Base-by-base conservation (phyloP, 1,140 invertebrate genomes). In the Drosophila sucinea region DNA sequence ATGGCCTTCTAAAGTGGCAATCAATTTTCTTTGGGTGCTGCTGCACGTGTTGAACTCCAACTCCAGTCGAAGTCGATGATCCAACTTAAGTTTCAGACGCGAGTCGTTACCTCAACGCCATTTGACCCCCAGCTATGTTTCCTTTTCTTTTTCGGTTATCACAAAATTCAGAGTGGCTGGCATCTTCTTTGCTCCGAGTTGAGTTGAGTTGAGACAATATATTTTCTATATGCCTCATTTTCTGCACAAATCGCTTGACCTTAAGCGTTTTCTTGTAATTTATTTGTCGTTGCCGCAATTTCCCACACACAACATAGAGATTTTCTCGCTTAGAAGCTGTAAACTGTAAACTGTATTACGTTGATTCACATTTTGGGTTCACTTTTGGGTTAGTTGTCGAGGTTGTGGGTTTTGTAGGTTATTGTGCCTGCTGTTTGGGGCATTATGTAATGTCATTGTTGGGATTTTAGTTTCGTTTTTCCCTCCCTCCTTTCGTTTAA, bases 191-290 rank as follows among this genome's bases (percentile, higher is more conserved):
- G 65, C 68, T 56, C 10, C 0, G 17, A 17, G 17, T 17, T 17
- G 17, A 17, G 17, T 17, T 17, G 17, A 32, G 38, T 27, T 44
- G 30, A 41, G 41, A 81, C 82, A 86, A 86, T 86, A 86, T 83
- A 84, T 86, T 86, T 86, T 86, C 83, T 86, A 87, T 82, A 83
- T 87, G 83, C 75, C 82, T 87, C 85, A 87, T 86, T 86, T 73
- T 87, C 82, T 87, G 83, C 79, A 79, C 82, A 86, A 87, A 86
- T 86, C 82, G 81, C 79, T 86, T 86, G 82, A 86, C 82, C 82
- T 86, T 86, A 86, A 86, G 82, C 82, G 81, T 86, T 86, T 76
- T 30, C 33, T 81, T 82, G 83, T 86, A 86, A 86, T 86, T 87
- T 83, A 86, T 86, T 86, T 86, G 82, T 86, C 79, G 82, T 86